Evolutionary conservation across 2,113 vertebrate species (phyloP), one percentile per base, ranked within the genome.

Genomic region (Microcebus jonahi): DNA sequence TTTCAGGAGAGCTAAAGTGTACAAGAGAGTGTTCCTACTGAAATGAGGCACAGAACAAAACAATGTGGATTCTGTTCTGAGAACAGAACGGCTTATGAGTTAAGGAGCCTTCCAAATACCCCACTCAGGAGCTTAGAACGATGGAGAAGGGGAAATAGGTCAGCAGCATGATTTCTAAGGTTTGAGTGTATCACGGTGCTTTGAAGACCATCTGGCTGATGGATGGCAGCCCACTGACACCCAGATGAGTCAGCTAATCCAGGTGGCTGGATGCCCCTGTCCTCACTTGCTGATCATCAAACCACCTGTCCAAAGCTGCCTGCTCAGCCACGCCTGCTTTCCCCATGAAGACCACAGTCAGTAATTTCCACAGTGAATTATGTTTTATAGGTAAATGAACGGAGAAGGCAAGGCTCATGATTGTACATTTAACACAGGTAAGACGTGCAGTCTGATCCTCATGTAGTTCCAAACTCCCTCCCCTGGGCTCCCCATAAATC

Each of bases 121-220:
- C 50, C 13, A 42, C 61, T 88, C 27, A 88, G 79, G 5, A 84
- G 90, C 71, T 90, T 36, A 42, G 55, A 92, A 34, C 68, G 45
- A 61, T 12, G 20, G 39, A 88, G 88, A 90, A 55, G 67, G 6
- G 18, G 90, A 95, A 87, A 39, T 18, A 83, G 91, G 96, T 91
- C 88, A 93, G 85, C 77, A 79, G 93, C 55, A n/a, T 57, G 88
- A 61, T 36, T 94, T 81, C 90, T n/a, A 65, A 70, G 93, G 91
- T 57, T 88, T n/a, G 11, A 87, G 86, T 8, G 13, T 0, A 75
- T 71, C 85, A 27, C 0, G 6, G 94, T 57, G 85, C 77, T 68
- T 21, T 63, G 59, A 87, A 34, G 88, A 48, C 91, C 94, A 95
- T 87, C 88, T 95, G 97, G 85, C 65, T 48, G 87, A 55, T 13